Evolutionary conservation across 1,140 invertebrate genomes (phyloP).

Genomic region (Leptopilina boulardi): DNA sequence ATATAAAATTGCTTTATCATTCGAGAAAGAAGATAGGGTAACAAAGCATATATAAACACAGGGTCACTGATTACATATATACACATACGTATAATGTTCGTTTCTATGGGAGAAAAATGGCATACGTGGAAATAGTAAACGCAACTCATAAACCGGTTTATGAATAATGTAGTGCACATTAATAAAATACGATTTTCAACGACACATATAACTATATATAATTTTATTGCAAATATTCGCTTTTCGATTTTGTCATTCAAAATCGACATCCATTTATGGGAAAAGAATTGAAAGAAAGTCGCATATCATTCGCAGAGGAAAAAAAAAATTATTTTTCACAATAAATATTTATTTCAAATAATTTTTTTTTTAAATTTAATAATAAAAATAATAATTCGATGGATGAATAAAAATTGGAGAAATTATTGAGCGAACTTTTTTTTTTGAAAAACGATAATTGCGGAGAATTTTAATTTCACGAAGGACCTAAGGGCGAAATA

Average conservation of each 20-base stretch:
- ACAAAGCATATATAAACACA: slow-evolving; percentile 14
- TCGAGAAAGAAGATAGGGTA: slow-evolving; percentile 8
- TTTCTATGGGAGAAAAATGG: slow-evolving; percentile 18
- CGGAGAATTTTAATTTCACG: not conserved
- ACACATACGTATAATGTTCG: not conserved
- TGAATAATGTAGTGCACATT: slow-evolving; percentile 26
- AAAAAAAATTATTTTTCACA: too few species aligned
- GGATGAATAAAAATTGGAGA: not conserved
- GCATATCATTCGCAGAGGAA: too few species aligned
- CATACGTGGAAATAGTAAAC: slow-evolving; percentile 30
- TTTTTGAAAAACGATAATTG: not conserved
- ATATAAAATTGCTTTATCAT: not conserved
- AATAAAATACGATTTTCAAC: slow-evolving; percentile 8
- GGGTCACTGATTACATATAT: slow-evolving; percentile 21
- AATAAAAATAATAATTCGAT: too few species aligned
- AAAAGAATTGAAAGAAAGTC: not conserved
- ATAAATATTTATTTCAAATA: too few species aligned
- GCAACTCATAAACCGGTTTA: slow-evolving; percentile 25
- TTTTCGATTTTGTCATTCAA: not conserved
- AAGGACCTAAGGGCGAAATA: not conserved
- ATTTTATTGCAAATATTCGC: slow-evolving; percentile 1
- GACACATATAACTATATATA: slow-evolving; percentile 16
- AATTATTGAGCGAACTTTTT: not conserved
- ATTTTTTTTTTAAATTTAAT: too few species aligned
- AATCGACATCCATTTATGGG: not conserved